phyloP scores from a whole-genome alignment of 2,888 invertebrate genomes.

The Eremobia ochroleuca region DNA sequence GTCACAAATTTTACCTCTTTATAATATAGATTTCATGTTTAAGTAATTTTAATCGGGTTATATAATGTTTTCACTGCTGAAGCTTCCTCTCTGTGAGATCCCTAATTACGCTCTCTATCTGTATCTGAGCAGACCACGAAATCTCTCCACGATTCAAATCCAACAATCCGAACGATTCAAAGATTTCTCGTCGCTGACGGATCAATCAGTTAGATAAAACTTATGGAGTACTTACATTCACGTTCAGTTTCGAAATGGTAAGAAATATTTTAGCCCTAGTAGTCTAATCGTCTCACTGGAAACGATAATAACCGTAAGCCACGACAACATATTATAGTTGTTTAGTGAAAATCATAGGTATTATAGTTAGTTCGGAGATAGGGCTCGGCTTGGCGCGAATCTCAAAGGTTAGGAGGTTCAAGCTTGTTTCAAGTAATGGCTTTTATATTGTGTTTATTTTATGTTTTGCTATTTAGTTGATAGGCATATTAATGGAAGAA shows the following conservation, averaged over 20 bases:
- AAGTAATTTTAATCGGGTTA: neutral
- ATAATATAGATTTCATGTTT: neutral
- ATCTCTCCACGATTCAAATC: neutral
- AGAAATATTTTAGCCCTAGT: slow-evolving; percentile 51
- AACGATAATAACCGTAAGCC: slow-evolving; percentile 47
- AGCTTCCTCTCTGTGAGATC: neutral
- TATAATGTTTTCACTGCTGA: neutral
- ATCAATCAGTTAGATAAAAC: slow-evolving; percentile 35
- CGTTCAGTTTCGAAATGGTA: slow-evolving; percentile 49
- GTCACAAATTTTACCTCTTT: no score
- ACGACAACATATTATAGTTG: slow-evolving; percentile 47
- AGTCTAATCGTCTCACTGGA: slow-evolving; percentile 42
- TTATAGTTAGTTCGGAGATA: slow-evolving; percentile 39
- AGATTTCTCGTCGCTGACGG: slow-evolving; percentile 27
- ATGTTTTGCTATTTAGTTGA: slow-evolving; percentile 21
- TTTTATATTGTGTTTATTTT: slow-evolving; percentile 44
- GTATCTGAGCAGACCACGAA: neutral
- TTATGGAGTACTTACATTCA: slow-evolving; percentile 46
- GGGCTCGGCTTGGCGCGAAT: slow-evolving; percentile 38
- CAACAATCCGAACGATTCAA: slow-evolving; percentile 10
- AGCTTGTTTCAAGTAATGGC: slow-evolving; percentile 35
- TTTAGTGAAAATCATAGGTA: slow-evolving; percentile 57
- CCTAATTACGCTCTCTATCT: neutral
- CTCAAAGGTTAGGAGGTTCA: slow-evolving; percentile 58
- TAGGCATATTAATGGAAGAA: slow-evolving; percentile 17